Evolutionary conservation across 2,113 vertebrate genomes (phyloP).

Genomic region (Taurulus bubalis): DNA sequence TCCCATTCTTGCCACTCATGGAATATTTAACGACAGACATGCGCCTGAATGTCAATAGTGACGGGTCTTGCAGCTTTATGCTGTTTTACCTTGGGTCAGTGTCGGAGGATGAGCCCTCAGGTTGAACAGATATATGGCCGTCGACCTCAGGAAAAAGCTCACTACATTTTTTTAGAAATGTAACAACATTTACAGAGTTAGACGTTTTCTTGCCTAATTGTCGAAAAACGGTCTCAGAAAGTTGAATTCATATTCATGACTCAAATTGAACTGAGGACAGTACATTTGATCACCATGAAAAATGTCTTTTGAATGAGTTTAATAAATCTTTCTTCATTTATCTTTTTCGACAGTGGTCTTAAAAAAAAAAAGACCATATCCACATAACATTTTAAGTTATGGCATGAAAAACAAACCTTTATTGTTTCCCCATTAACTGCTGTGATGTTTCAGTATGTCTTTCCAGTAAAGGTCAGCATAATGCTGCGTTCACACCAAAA

Average conservation of each 20-base stretch:
- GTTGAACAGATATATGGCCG: neutral
- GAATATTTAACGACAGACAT: constrained; percentile 55
- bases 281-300: neutral
- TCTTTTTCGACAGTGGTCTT: neutral
- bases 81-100: constrained; percentile 20
- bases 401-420: too few species aligned
- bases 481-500: too few species aligned
- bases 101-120: neutral
- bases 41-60: constrained; percentile 36
- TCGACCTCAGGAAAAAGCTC: neutral
- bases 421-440: constrained; percentile 1
- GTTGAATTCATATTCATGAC: constrained; percentile 12
- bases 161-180: neutral
- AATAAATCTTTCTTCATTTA: neutral
- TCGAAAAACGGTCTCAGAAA: neutral
- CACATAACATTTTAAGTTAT: neutral
- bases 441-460: neutral
- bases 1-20: constrained; percentile 29
- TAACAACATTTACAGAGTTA: neutral
- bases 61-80: constrained; percentile 20
- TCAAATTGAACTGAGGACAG: neutral
- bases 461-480: constrained; percentile 5
- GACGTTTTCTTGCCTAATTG: constrained; percentile 14
- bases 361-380: neutral
- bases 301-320: neutral